Percentiles rank a stretch among this genome's conserved stretches.
Conservation (phyloP, 2,113 vertebrate species). For the Camelus dromedarius region DNA sequence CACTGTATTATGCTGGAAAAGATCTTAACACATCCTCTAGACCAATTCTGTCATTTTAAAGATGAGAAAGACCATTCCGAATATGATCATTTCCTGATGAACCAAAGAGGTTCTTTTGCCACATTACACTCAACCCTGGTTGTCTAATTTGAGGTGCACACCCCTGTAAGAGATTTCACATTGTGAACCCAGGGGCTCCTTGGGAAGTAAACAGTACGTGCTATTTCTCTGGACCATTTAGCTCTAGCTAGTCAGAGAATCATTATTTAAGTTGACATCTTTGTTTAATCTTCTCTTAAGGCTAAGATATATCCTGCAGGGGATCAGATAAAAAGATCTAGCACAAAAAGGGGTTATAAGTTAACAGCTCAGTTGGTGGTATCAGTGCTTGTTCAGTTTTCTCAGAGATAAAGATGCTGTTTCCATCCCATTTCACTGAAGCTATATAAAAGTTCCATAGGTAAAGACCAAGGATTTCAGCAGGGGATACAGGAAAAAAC, state of each 20-base stretch:
- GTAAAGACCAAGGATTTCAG: background rate
- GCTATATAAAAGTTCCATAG: background rate
- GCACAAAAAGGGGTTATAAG: background rate
- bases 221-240: constrained; percentile 13
- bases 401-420: constrained; percentile 23
- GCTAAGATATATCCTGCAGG: background rate
- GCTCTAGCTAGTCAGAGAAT: background rate
- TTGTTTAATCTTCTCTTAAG: constrained; percentile 52
- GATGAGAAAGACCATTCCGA: background rate
- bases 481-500: background rate
- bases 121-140: accelerated
- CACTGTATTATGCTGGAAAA: background rate
- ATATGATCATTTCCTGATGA: background rate
- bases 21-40: no score
- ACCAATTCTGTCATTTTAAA: background rate
- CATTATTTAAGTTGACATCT: constrained; percentile 52
- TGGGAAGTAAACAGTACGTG: background rate
- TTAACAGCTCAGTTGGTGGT: background rate
- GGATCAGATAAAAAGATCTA: constrained; percentile 31
- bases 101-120: background rate
- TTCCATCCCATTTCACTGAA: background rate
- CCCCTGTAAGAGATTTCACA: background rate
- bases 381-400: background rate
- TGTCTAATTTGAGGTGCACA: background rate
- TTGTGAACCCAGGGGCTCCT: background rate